Evolutionary conservation across 2,888 invertebrate species (phyloP).

Genomic region (Magallana nippona): DNA sequence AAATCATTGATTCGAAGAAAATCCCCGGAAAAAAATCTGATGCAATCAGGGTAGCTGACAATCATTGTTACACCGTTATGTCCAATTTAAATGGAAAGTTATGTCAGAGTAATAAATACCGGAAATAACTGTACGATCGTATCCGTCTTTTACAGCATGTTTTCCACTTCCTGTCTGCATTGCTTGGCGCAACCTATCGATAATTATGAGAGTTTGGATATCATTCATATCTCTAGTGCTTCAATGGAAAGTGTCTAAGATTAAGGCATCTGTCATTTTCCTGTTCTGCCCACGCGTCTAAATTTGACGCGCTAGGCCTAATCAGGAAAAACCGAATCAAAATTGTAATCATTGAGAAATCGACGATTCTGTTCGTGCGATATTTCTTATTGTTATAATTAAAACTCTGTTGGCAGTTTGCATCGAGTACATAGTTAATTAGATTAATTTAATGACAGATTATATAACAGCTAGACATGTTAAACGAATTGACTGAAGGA

Average conservation of each 20-base stretch:
- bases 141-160: conserved; percentile 2
- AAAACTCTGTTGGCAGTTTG: too few species aligned
- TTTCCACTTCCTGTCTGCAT: conserved; percentile 16
- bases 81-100: conserved; percentile 13
- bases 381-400: too few species aligned
- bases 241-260: background rate
- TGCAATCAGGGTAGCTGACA: conserved; percentile 9
- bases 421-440: too few species aligned
- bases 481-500: too few species aligned
- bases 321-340: too few species aligned
- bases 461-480: too few species aligned
- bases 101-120: conserved; percentile 21
- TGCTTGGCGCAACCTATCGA: background rate
- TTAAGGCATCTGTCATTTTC: background rate
- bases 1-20: conserved; percentile 3
- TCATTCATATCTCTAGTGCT: background rate
- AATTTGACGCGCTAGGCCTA: too few species aligned
- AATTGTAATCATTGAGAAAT: too few species aligned
- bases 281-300: background rate
- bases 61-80: conserved; percentile 9
- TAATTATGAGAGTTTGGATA: background rate
- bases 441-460: too few species aligned
- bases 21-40: background rate
- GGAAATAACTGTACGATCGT: conserved; percentile 17
- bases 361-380: too few species aligned